Evolutionary conservation across 2,888 invertebrate genomes (phyloP), one percentile per base, ranked within the genome.

Genomic region (Lydus trimaculatus): DNA sequence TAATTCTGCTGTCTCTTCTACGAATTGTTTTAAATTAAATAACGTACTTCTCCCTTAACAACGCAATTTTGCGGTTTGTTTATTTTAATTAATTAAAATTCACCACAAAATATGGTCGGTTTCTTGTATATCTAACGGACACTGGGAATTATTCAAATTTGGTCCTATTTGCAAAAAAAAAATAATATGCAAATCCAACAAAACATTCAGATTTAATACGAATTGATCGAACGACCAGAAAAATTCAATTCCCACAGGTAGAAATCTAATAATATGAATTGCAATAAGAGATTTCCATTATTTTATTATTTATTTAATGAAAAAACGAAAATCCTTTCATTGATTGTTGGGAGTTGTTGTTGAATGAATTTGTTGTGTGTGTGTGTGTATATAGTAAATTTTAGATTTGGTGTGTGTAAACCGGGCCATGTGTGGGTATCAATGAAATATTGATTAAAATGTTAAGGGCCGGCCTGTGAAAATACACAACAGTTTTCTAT

Each of bases 371-470:
- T 58, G 6, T n/a, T 59, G 13, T 17, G 9, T 59, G 17, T 59
- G 0, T 28, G 17, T 59, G 20, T 59, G 11, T 59, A 8, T 11
- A 25, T 20, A 25, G 11, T 25, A n/a, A 58, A 58, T 63, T 28
- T 36, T 52, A 6, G n/a, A 11, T 20, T 65, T 60, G 59, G 48
- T 31, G 69, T 67, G 72, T 72, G 70, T 73, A 74, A 72, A 74
- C 61, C 67, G 67, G 73, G 65, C 67, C 68, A 75, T 52, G 77
- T 75, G 78, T 77, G 78, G 79, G 77, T 77, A 81, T 82, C 80
- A 82, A 82, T 82, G 82, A 79, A 82, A 80, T 82, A 82, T 82
- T 79, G 82, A 81, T 81, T 79, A 74, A 72, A n/a, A 76, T 73
- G 72, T 68, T 52, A 63, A 63, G 67, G 67, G 68, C 69, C 72